These are phyloP conservation scores for Pemphigus obesinymphae DNA, from an alignment of 1,140 invertebrate genomes.

Conservation along the genomic window DNA sequence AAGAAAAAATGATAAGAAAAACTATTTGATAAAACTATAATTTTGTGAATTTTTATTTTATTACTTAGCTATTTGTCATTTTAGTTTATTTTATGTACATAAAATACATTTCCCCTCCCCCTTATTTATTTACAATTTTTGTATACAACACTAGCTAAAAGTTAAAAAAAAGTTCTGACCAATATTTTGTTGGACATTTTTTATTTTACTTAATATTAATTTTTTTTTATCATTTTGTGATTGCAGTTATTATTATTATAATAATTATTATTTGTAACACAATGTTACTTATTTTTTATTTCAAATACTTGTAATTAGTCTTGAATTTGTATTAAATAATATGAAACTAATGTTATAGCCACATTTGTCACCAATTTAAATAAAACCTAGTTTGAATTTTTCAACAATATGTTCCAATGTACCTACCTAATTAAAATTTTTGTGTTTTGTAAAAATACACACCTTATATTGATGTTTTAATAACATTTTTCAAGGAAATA, in stretches of 20 bases:
- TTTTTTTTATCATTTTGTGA: background rate
- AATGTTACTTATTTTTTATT: background rate
- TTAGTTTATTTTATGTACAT: constrained; percentile 17
- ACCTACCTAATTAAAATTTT: background rate
- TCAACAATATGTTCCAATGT: background rate
- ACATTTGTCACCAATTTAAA: background rate
- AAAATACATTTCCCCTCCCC: background rate
- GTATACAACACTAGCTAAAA: background rate
- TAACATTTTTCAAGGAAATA: background rate
- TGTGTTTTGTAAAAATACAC: background rate
- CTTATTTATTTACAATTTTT: constrained; percentile 17
- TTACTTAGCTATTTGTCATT: background rate
- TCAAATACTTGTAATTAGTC: no score
- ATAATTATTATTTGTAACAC: background rate
- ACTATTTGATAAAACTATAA: background rate
- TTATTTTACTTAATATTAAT: background rate
- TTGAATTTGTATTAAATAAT: constrained; percentile 1
- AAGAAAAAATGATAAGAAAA: background rate
- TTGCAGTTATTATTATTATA: background rate
- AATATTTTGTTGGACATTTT: background rate
- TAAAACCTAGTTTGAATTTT: background rate
- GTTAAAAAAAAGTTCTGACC: background rate
- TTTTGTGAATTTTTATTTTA: constrained; percentile 29
- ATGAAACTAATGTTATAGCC: background rate
- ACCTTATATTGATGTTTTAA: background rate